Percentiles rank a stretch among this genome's conserved stretches.
Evolutionary conservation across 2,888 invertebrate genomes (phyloP).

Genomic region (Liopterus haemorrhoidalis): DNA sequence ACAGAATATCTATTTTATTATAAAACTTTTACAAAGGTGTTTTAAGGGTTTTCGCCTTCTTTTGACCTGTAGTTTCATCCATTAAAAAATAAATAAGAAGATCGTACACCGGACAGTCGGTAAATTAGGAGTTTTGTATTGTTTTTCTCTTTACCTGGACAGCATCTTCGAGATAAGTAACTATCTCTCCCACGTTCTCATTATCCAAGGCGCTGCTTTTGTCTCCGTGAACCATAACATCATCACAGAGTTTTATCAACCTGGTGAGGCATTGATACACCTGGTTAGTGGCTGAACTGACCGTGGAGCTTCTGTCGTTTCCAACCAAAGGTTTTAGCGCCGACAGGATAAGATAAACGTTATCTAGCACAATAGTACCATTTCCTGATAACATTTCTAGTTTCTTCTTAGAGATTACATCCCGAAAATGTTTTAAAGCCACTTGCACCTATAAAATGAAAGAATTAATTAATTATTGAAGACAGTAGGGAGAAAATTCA

Average conservation of each 20-base stretch:
- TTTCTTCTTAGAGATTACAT: constrained; percentile 87
- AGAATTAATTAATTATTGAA: constrained; percentile 2
- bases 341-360: constrained; percentile 78
- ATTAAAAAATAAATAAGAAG: too few species aligned
- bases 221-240: constrained; percentile 71
- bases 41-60: too few species aligned
- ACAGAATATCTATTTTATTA: too few species aligned
- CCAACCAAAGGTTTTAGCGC: constrained; percentile 42
- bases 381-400: constrained; percentile 90
- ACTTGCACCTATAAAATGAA: constrained; percentile 54
- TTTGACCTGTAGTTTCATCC: too few species aligned
- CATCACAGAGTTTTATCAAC: constrained; percentile 84
- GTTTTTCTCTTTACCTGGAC: too few species aligned
- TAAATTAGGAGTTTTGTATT: too few species aligned
- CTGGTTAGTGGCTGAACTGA: constrained; percentile 76
- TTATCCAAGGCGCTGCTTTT: constrained; percentile 57
- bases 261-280: constrained; percentile 81
- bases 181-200: constrained; percentile 60
- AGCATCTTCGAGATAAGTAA: constrained; percentile 65
- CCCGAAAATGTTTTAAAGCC: constrained; percentile 82
- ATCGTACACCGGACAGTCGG: too few species aligned
- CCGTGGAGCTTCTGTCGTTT: constrained; percentile 53
- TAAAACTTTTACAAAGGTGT: too few species aligned
- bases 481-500: too few species aligned
- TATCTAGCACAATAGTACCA: constrained; percentile 88